Conservation (phyloP, 2,888 invertebrate species). For the Halictus ligatus region DNA sequence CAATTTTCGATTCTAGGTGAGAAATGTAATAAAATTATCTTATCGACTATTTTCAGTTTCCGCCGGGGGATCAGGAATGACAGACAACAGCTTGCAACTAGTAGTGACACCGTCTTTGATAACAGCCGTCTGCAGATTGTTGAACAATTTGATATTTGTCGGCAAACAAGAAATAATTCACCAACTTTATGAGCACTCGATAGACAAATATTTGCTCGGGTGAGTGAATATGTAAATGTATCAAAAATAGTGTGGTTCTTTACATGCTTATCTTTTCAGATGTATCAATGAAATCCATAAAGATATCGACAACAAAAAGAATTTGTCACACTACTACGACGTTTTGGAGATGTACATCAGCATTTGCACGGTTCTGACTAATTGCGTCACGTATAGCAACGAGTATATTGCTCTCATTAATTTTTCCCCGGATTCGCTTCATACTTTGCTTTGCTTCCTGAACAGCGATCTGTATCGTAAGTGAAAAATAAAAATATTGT, state of each 20-base stretch:
- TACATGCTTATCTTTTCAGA: constrained; percentile 74
- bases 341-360: constrained; percentile 85
- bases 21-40: neutral
- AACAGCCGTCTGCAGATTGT: constrained; percentile 83
- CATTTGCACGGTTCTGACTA: constrained; percentile 84
- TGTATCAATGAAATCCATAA: constrained; percentile 82
- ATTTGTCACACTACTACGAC: constrained; percentile 84
- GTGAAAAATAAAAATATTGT: constrained; percentile 71
- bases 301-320: constrained; percentile 79
- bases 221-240: constrained; percentile 69
- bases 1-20: neutral
- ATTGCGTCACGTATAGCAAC: constrained; percentile 81
- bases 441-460: constrained; percentile 81
- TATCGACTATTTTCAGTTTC: constrained; percentile 61
- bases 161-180: constrained; percentile 82
- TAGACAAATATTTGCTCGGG: constrained; percentile 85
- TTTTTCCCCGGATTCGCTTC: constrained; percentile 85
- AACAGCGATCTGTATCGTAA: constrained; percentile 84
- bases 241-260: neutral
- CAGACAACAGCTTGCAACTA: constrained; percentile 72
- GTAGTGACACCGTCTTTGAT: constrained; percentile 85
- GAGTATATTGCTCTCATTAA: constrained; percentile 83
- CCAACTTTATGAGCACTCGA: constrained; percentile 84
- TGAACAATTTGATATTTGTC: constrained; percentile 84
- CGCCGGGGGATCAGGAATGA: constrained; percentile 68